These are phyloP conservation scores for Balaeniceps rex DNA, from an alignment of 2,113 vertebrate species.

Conservation along the genomic window DNA sequence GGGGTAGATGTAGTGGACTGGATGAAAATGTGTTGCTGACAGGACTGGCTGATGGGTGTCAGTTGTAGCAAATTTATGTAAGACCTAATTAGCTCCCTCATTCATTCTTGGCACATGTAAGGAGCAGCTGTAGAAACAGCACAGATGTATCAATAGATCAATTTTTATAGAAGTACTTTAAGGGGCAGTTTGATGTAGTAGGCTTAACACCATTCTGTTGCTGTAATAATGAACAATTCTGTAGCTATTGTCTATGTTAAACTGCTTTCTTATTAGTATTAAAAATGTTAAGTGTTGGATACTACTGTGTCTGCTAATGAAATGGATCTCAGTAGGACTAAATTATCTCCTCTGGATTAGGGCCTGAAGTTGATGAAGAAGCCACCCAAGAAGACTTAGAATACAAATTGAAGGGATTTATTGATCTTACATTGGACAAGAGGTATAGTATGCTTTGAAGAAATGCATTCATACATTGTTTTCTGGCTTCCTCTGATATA, in stretches of 20 bases:
- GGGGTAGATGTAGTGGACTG: neutral
- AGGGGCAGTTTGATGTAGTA: neutral
- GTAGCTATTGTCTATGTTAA: neutral
- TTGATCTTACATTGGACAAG: constrained; percentile 95
- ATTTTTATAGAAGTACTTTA: neutral
- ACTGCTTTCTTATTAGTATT: neutral
- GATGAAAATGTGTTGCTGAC: neutral
- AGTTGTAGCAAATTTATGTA: neutral
- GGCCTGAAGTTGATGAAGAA: constrained; percentile 87
- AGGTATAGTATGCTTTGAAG: constrained; percentile 74
- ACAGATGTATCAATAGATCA: neutral
- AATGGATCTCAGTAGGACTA: neutral
- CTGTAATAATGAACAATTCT: neutral
- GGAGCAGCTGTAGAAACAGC: neutral
- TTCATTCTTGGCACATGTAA: neutral
- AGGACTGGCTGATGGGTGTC: neutral
- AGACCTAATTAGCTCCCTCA: accelerated
- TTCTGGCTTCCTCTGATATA: neutral
- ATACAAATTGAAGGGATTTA: constrained; percentile 93
- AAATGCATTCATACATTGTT: neutral
- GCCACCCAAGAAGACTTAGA: constrained; percentile 92
- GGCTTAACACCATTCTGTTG: neutral
- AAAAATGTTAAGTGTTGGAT: neutral
- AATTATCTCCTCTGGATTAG: constrained; percentile 62
- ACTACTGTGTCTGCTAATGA: neutral